Percentiles rank a stretch among this genome's conserved stretches.
These are phyloP conservation scores for Brenthis ino DNA, from an alignment of 2,888 invertebrate species.

Conservation along the genomic window DNA sequence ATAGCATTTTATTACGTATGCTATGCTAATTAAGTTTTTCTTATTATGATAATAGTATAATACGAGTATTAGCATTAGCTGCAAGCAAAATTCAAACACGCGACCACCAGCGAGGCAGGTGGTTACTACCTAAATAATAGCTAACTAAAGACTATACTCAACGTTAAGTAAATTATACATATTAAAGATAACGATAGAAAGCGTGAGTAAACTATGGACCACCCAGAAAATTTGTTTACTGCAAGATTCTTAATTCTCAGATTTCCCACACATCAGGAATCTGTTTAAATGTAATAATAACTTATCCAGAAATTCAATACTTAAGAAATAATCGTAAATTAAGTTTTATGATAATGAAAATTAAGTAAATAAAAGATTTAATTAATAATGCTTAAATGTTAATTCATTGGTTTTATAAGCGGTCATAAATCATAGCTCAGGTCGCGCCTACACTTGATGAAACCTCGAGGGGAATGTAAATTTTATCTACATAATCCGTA, in stretches of 20 bases:
- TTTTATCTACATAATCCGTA: conserved; percentile 3
- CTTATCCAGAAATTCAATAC: conserved; percentile 8
- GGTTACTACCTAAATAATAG: conserved; percentile 3
- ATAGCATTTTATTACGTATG: too few relatives aligned
- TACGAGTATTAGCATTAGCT: neutral
- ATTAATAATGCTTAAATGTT: conserved; percentile 8
- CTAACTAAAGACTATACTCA: conserved; percentile 13
- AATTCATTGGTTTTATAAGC: conserved; percentile 9
- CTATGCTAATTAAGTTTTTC: too few relatives aligned
- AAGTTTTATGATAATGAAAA: conserved; percentile 1
- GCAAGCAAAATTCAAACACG: neutral
- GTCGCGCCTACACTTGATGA: conserved; percentile 5
- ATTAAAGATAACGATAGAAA: conserved; percentile 30
- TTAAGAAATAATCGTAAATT: conserved; percentile 6
- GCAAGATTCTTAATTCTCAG: conserved; percentile 6
- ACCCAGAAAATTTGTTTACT: conserved; percentile 25
- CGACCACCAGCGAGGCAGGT: conserved; percentile 11
- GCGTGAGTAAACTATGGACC: conserved; percentile 26
- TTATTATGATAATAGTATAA: too few relatives aligned
- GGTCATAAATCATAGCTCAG: conserved; percentile 9
- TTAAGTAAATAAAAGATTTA: conserved; percentile 7
- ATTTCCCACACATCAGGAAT: neutral
- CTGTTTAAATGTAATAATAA: neutral
- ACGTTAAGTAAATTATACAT: conserved; percentile 23
- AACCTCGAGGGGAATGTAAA: conserved; percentile 4